Conservation (phyloP, 2,113 vertebrate species). For the Genyomyrus donnyi region DNA sequence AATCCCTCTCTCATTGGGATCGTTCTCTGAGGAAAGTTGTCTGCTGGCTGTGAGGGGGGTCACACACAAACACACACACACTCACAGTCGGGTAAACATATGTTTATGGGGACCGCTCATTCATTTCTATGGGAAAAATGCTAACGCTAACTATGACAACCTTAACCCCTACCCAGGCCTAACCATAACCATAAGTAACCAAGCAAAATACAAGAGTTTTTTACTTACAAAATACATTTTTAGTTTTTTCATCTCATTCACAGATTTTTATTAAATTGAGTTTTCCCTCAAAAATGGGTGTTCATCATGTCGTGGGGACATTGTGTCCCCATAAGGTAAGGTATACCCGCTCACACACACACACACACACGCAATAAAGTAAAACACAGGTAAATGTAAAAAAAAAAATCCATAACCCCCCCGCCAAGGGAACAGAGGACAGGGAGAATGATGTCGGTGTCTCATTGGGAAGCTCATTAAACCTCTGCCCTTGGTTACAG, state of each 20-base stretch:
- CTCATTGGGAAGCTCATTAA: neutral
- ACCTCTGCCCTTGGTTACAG: neutral
- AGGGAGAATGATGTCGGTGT: neutral
- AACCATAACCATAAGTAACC: neutral
- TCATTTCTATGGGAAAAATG: too few relatives aligned
- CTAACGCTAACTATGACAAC: too few relatives aligned
- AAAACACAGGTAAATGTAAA: neutral
- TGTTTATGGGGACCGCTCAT: too few relatives aligned
- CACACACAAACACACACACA: neutral
- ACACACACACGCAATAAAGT: neutral
- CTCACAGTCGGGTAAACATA: too few relatives aligned
- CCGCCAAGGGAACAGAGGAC: neutral
- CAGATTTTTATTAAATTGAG: too few relatives aligned
- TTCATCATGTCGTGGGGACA: too few relatives aligned
- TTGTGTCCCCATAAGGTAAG: too few relatives aligned
- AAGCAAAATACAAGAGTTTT: too few relatives aligned
- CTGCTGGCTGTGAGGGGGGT: neutral
- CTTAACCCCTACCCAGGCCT: too few relatives aligned
- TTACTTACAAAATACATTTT: too few relatives aligned
- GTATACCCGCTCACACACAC: neutral
- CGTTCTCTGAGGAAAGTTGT: neutral
- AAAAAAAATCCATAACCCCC: neutral
- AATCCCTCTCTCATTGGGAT: neutral
- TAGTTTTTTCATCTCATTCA: too few relatives aligned
- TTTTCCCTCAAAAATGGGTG: too few relatives aligned